Conservation (phyloP, 1,140 invertebrate species). For the Temnothorax nylanderi region DNA sequence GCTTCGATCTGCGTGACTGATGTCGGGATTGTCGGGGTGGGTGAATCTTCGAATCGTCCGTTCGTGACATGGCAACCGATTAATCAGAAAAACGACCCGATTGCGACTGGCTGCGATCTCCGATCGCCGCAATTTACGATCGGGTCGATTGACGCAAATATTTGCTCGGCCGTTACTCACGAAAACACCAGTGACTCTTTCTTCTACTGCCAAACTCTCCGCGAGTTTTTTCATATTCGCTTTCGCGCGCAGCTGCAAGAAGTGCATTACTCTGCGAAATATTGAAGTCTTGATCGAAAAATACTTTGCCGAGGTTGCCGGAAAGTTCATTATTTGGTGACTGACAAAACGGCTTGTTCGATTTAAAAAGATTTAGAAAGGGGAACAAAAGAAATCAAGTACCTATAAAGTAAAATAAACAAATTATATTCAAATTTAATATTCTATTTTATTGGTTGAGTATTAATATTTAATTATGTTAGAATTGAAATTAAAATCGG, state of each 20-base stretch:
- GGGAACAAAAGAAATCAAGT: not conserved
- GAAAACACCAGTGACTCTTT: slow-evolving; percentile 22
- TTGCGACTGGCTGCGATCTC: not conserved
- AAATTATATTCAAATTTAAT: not conserved
- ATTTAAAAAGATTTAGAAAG: not conserved
- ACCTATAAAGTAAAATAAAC: not conserved
- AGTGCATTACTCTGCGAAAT: not conserved
- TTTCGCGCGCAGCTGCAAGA: not conserved
- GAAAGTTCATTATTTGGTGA: not conserved
- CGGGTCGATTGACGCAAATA: slow-evolving; percentile 23
- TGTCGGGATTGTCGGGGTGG: not conserved
- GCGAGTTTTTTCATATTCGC: not conserved
- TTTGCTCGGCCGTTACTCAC: slow-evolving; percentile 38
- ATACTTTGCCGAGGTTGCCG: not conserved
- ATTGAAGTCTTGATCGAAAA: not conserved
- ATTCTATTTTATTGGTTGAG: not conserved
- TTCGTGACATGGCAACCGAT: not conserved
- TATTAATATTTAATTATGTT: not conserved
- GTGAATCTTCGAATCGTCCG: slow-evolving; percentile 1
- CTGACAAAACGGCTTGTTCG: not conserved
- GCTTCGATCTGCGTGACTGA: not conserved
- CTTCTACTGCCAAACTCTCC: not conserved
- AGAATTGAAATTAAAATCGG: not conserved
- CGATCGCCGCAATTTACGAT: slow-evolving; percentile 32
- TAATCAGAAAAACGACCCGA: slow-evolving; percentile 27